A percentile compares a stretch with the other conserved stretches of the same genome.
phyloP scores from a whole-genome alignment of 2,113 vertebrate species.

The Accipiter cooperii region DNA sequence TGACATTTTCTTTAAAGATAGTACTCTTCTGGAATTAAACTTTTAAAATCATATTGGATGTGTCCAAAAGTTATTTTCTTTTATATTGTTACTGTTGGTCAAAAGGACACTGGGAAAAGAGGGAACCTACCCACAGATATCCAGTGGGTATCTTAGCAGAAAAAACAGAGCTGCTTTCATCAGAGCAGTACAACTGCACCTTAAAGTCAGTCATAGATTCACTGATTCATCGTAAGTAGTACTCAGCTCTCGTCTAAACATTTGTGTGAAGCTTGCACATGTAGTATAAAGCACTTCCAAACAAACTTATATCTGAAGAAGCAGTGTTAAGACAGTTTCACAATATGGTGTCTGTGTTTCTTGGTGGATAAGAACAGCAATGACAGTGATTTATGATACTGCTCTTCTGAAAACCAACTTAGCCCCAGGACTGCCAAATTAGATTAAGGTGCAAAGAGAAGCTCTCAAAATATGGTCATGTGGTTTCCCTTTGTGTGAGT shows the following conservation, averaged over 20 bases:
- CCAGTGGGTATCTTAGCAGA: background rate
- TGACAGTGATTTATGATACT: background rate
- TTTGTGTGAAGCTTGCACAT: background rate
- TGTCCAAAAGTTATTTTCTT: background rate
- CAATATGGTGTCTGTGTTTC: background rate
- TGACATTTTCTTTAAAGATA: background rate
- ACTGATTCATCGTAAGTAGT: background rate
- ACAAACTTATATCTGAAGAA: background rate
- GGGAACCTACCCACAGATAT: background rate
- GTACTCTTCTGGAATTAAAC: background rate
- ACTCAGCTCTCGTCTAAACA: background rate
- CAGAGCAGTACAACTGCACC: background rate
- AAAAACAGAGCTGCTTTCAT: background rate
- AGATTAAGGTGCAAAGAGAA: background rate
- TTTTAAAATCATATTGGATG: background rate
- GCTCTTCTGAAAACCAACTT: background rate
- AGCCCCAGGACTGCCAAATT: background rate
- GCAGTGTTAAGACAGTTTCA: background rate
- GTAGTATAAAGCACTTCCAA: background rate
- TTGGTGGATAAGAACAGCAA: background rate
- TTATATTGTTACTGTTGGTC: background rate
- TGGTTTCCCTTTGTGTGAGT: background rate
- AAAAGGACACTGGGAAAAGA: background rate
- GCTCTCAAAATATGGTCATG: background rate
- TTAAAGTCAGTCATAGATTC: background rate